Conservation (phyloP, 2,797 vertebrate species). For the Platalea minor region DNA sequence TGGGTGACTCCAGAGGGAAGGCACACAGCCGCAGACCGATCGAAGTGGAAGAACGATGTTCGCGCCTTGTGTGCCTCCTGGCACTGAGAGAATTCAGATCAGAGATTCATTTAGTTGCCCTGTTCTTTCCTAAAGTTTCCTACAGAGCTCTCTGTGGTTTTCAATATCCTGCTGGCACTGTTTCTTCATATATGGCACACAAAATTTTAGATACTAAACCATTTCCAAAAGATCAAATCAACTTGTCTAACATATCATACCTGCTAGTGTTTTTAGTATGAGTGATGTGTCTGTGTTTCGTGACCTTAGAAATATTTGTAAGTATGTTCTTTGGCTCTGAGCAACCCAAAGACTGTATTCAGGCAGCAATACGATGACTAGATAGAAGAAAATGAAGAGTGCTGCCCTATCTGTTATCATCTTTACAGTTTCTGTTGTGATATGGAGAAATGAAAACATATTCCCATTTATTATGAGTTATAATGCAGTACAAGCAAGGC, state of each 20-base stretch:
- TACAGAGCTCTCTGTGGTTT: constrained; percentile 53
- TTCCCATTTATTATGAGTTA: constrained; percentile 28
- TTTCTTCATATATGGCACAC: constrained; percentile 40
- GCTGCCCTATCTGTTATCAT: not conserved
- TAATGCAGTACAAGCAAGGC: not conserved
- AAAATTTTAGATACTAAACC: constrained; percentile 25
- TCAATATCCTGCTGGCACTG: constrained; percentile 35
- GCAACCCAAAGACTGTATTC: not conserved
- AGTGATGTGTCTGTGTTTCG: not conserved
- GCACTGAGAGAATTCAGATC: no score
- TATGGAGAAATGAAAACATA: constrained; percentile 48
- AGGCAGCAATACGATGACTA: not conserved
- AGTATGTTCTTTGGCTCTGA: not conserved
- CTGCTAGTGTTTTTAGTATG: not conserved
- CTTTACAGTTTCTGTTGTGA: constrained; percentile 41
- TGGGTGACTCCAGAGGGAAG: no score
- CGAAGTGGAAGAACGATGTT: no score
- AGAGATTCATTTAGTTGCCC: constrained; percentile 24
- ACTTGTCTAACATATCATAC: constrained; percentile 20
- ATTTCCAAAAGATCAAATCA: constrained; percentile 56
- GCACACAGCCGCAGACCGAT: no score
- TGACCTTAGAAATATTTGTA: not conserved
- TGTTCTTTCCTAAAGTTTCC: constrained; percentile 55
- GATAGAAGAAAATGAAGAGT: constrained; percentile 15
- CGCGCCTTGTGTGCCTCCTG: no score